Conservation (phyloP, 2,888 invertebrate species). For the Ctena decussata region DNA sequence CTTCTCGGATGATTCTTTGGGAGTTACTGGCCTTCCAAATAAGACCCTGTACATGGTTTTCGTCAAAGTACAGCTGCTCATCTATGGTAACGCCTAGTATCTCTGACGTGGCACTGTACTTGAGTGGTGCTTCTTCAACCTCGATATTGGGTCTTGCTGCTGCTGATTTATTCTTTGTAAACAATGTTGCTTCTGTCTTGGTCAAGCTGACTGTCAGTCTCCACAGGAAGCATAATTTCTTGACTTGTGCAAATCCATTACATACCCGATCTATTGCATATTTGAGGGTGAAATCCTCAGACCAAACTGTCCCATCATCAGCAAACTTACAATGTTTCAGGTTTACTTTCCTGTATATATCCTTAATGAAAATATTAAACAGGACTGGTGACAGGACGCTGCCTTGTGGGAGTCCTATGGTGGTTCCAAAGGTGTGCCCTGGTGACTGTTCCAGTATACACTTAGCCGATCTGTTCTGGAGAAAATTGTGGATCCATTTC, state of each 20-base stretch:
- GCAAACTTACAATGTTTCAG: constrained; percentile 10
- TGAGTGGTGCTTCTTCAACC: not conserved
- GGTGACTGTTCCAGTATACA: constrained; percentile 1
- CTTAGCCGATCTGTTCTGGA: constrained; percentile 5
- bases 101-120: not conserved
- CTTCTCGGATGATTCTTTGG: not conserved
- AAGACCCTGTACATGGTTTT: not conserved
- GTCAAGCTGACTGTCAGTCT: not conserved
- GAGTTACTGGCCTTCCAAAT: not conserved
- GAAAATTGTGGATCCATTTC: constrained; percentile 24
- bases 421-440: not conserved
- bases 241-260: not conserved
- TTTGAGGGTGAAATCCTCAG: not conserved
- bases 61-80: no score
- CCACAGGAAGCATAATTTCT: not conserved
- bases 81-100: no score
- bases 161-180: not conserved
- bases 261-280: not conserved
- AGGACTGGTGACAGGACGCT: constrained; percentile 17
- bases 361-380: constrained; percentile 9
- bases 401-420: constrained; percentile 18
- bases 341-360: not conserved
- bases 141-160: not conserved
- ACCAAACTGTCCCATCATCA: constrained; percentile 27
- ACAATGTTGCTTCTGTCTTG: not conserved